Evolutionary conservation across 2,113 vertebrate genomes (phyloP).

Genomic region (Larimichthys crocea): DNA sequence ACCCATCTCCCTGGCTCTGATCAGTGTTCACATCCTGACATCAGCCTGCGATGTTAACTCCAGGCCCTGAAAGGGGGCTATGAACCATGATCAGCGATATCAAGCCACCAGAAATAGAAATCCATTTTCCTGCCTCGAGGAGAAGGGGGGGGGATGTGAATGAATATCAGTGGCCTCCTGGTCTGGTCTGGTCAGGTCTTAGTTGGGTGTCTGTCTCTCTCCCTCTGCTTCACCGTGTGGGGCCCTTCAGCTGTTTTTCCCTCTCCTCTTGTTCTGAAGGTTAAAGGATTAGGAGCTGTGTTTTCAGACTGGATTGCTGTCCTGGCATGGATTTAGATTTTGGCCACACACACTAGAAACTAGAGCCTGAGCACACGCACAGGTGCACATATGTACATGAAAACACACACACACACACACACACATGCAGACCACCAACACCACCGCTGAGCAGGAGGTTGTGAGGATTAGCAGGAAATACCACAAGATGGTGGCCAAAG

Average conservation of each 20-base stretch:
- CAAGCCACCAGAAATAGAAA: slow-evolving; percentile 87
- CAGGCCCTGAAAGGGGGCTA: slow-evolving; percentile 83
- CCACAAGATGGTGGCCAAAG: slow-evolving; percentile 78
- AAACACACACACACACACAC: slow-evolving; percentile 59
- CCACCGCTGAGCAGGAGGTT: slow-evolving; percentile 76
- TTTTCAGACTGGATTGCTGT: slow-evolving; percentile 84
- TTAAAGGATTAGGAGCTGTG: slow-evolving; percentile 83
- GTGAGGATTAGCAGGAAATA: slow-evolving; percentile 80
- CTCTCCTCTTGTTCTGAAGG: slow-evolving; percentile 85
- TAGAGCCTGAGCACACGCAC: slow-evolving; percentile 62
- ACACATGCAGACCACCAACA: slow-evolving; percentile 46
- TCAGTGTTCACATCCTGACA: slow-evolving; percentile 82
- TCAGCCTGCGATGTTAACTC: slow-evolving; percentile 85
- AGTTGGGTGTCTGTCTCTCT: slow-evolving; percentile 73
- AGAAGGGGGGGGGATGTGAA: slow-evolving; percentile 46
- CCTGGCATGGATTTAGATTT: slow-evolving; percentile 80
- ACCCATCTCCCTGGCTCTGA: slow-evolving; percentile 84
- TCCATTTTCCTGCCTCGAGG: slow-evolving; percentile 86
- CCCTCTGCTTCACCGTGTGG: slow-evolving; percentile 71
- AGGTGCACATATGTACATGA: slow-evolving; percentile 70
- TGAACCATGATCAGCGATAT: slow-evolving; percentile 88
- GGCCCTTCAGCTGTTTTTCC: slow-evolving; percentile 76
- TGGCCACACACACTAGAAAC: slow-evolving; percentile 73
- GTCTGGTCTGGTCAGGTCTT: slow-evolving; percentile 71
- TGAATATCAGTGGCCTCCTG: slow-evolving; percentile 83